A percentile compares a stretch with the other conserved stretches of the same genome.
These are phyloP conservation scores for Podiceps cristatus DNA, from an alignment of 2,113 vertebrate genomes.

Conservation along the genomic window DNA sequence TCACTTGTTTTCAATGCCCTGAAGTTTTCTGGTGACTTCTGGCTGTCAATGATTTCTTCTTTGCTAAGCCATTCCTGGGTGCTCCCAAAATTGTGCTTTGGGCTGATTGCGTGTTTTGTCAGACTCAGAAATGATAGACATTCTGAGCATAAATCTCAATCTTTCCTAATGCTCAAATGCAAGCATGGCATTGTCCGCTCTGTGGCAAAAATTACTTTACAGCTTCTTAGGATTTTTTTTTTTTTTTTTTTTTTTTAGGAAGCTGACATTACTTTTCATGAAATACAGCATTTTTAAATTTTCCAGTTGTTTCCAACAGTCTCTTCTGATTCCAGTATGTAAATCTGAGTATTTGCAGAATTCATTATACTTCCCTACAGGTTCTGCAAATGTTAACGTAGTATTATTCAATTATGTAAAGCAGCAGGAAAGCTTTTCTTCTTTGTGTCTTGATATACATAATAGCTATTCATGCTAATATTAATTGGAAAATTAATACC, in stretches of 20 bases:
- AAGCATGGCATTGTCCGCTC: not conserved
- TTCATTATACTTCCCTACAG: constrained; percentile 35
- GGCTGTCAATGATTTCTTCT: not conserved
- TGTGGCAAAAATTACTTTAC: not conserved
- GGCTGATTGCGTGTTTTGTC: not conserved
- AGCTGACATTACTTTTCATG: not conserved
- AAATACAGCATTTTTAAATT: not conserved
- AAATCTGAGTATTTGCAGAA: constrained; percentile 36
- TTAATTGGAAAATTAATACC: constrained; percentile 33
- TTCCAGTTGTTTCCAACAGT: not conserved
- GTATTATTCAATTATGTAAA: constrained; percentile 58
- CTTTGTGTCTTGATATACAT: not conserved
- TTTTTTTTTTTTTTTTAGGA: not conserved
- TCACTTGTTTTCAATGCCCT: not conserved
- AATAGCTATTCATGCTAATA: constrained; percentile 40
- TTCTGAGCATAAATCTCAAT: not conserved
- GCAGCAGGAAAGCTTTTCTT: constrained; percentile 37
- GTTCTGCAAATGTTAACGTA: constrained; percentile 41
- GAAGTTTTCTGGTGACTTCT: not conserved
- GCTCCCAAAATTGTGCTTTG: not conserved
- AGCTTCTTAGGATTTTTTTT: not conserved
- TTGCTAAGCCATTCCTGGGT: not conserved
- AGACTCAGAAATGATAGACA: not conserved
- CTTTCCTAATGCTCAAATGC: not conserved
- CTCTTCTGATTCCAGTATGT: not conserved